A percentile compares a stretch with the other conserved stretches of the same genome.
Evolutionary conservation across 2,113 vertebrate genomes (phyloP).

Genomic region (Trinectes maculatus): DNA sequence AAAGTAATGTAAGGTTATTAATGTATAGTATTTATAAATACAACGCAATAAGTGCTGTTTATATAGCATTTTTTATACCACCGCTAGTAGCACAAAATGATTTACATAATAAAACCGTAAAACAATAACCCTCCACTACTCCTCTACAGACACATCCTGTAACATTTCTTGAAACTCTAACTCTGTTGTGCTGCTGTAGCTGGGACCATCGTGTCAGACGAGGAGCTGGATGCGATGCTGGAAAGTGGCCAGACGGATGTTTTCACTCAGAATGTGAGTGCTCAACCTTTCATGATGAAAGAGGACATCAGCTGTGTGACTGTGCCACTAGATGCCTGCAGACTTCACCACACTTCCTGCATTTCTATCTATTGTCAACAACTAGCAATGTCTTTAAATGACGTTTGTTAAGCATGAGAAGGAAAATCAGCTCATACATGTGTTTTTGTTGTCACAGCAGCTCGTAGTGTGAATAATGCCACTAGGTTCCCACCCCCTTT

Average conservation of each 20-base stretch:
- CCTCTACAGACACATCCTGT: no score
- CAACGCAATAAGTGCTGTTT: no score
- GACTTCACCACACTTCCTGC: not conserved
- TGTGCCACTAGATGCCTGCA: not conserved
- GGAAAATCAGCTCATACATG: not conserved
- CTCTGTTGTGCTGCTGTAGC: conserved; percentile 66
- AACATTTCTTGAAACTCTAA: not conserved
- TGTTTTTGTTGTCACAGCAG: conserved; percentile 6
- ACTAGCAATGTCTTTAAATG: not conserved
- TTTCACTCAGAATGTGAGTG: conserved; percentile 92
- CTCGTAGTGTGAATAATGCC: not conserved
- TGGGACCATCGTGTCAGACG: conserved; percentile 83
- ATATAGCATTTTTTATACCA: no score
- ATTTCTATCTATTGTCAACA: not conserved
- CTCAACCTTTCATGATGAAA: not conserved
- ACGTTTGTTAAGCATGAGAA: conserved; percentile 37
- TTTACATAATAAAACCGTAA: no score
- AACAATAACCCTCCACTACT: no score
- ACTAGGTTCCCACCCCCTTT: no score
- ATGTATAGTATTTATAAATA: no score
- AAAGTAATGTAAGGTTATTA: no score
- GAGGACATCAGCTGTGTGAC: not conserved
- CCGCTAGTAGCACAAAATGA: no score
- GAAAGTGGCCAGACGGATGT: conserved; percentile 90
- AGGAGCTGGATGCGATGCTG: conserved; percentile 89